These are phyloP conservation scores for Sturnus vulgaris DNA, from an alignment of 2,113 vertebrate genomes.

Conservation along the genomic window DNA sequence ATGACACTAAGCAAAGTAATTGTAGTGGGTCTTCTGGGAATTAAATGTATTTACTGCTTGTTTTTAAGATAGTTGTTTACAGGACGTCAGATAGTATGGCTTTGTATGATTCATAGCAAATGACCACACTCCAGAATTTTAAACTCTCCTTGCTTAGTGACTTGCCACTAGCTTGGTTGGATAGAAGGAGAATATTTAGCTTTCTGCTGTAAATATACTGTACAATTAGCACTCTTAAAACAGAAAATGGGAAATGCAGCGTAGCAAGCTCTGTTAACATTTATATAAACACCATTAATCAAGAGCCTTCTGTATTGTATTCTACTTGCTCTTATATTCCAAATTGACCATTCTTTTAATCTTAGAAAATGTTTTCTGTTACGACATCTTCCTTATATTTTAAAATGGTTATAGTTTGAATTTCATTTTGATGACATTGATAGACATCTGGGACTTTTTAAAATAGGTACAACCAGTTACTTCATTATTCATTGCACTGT, in stretches of 20 bases:
- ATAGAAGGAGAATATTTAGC: neutral
- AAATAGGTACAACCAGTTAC: neutral
- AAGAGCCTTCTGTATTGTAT: neutral
- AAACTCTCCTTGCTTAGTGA: neutral
- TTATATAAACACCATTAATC: neutral
- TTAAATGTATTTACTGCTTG: conserved; percentile 31
- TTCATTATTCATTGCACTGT: neutral
- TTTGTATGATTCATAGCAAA: conserved; percentile 31
- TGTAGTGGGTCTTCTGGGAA: conserved; percentile 12
- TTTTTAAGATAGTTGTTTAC: conserved; percentile 47
- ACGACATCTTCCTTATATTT: neutral
- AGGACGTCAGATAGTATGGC: neutral
- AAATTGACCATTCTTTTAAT: neutral
- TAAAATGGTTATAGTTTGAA: neutral
- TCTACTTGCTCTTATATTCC: neutral
- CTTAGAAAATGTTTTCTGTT: neutral
- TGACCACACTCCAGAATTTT: neutral
- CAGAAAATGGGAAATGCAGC: neutral
- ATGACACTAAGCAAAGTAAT: conserved; percentile 4
- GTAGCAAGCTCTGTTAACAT: neutral
- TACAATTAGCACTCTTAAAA: neutral
- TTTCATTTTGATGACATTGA: neutral
- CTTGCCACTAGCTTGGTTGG: neutral
- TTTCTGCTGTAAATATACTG: conserved; percentile 29
- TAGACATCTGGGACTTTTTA: neutral